Evolutionary conservation across 2,888 invertebrate species (phyloP), one percentile per base, ranked within the genome.

Genomic region (Pachymerium ferrugineum): DNA sequence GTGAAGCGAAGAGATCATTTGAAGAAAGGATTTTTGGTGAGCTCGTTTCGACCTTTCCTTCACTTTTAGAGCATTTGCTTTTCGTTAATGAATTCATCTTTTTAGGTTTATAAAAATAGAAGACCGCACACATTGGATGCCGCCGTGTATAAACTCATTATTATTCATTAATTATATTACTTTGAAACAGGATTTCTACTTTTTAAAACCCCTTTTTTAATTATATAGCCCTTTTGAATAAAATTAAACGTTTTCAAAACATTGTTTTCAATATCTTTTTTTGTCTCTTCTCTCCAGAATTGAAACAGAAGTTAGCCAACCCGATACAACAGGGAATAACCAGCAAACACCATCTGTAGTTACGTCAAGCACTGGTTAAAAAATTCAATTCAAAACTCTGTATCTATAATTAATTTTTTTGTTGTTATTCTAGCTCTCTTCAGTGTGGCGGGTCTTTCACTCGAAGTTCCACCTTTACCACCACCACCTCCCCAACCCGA

Each of bases 401-500:
- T n/a, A 14, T 6, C 10, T 19, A 54, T 6, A 54, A 16, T 12
- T 54, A 8, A 16, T 12, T n/a, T 6, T 54, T 54, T 54, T 54
- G 22, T 54, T 54, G 4, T 54, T 19, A 6, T 16, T 6, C 14
- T 8, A 38, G 38, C 38, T 3, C 38, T 38, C 8, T 2, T 38
- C n/a, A 6, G 1, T n/a, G 1, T 38, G 2, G n/a, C 3, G 12
- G 38, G 3, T 3, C 77, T 78, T 73, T 38, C 38, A 1, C 14
- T 38, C n/a, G 38, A 38, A 8, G 62, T 2, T 3, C 62, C 62
- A 25, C 62, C 62, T 19, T 74, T 75, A 25, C 74, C 76, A 31
- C 75, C 78, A 12, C 75, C 75, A 6, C 74, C 74, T 16, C 77
- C 77, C n/a, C 77, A 76, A 1, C 76, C 75, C 79, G 78, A 25